Percentiles rank a stretch among this genome's conserved stretches.
phyloP scores from a whole-genome alignment of 2,113 vertebrate genomes.

The Dascyllus trimaculatus region DNA sequence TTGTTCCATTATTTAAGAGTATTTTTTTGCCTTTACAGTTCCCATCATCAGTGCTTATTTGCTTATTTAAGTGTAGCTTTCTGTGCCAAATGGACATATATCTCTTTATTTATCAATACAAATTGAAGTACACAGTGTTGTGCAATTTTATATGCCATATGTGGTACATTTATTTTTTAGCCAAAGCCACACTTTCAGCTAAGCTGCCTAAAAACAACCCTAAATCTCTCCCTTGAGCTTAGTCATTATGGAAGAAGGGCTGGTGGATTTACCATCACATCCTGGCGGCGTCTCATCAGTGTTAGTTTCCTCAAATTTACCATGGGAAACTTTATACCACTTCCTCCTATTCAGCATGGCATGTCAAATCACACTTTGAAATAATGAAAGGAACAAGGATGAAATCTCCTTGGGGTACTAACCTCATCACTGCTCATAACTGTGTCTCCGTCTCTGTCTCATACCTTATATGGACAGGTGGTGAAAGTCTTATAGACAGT shows the following conservation, averaged over 20 bases:
- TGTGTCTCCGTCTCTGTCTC: constrained; percentile 38
- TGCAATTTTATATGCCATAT: not conserved
- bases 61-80: not conserved
- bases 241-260: constrained; percentile 40
- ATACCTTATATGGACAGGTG: constrained; percentile 24
- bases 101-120: not conserved
- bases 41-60: not conserved
- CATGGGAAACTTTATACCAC: constrained; percentile 69
- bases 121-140: not conserved
- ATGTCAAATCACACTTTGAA: constrained; percentile 59
- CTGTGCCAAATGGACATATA: not conserved
- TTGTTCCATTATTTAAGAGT: not conserved
- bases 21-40: not conserved
- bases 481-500: not conserved
- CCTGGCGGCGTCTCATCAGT: constrained; percentile 55
- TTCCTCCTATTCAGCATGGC: constrained; percentile 81
- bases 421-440: constrained; percentile 44
- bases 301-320: constrained; percentile 67
- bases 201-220: constrained; percentile 37
- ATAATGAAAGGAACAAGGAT: constrained; percentile 72
- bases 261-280: constrained; percentile 44
- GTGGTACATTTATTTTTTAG: not conserved
- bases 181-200: constrained; percentile 33
- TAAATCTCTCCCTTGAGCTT: constrained; percentile 49
- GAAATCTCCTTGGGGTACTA: constrained; percentile 55